These are phyloP conservation scores for Coilia nasus DNA, from an alignment of 2,797 vertebrate genomes.

Conservation along the genomic window DNA sequence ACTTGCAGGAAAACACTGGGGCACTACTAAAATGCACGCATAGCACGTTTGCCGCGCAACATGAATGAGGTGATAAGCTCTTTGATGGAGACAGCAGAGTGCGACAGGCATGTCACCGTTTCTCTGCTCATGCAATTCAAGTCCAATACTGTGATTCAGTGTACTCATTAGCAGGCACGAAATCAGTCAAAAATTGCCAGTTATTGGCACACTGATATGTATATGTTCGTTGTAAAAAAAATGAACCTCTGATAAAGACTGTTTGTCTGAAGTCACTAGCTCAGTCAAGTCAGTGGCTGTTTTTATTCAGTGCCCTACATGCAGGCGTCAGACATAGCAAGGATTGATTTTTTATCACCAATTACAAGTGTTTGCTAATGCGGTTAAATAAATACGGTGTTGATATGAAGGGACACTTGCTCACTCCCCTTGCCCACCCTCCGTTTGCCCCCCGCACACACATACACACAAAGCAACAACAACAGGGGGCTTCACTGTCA, in stretches of 20 bases:
- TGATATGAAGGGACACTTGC: background rate
- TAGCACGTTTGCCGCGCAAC: constrained; percentile 11
- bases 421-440: background rate
- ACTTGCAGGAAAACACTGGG: background rate
- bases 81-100: constrained; percentile 10
- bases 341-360: background rate
- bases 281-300: background rate
- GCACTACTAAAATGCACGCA: background rate
- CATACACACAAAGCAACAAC: background rate
- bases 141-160: background rate
- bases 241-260: background rate
- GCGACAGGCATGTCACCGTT: constrained; percentile 1
- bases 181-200: background rate
- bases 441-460: background rate
- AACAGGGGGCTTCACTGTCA: constrained; percentile 3
- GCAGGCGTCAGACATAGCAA: background rate
- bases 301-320: background rate
- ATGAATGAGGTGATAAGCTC: constrained; percentile 6
- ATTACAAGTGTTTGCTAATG: background rate
- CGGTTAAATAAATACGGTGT: background rate
- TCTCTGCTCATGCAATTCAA: background rate
- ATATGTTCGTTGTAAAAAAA: background rate
- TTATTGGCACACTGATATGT: background rate
- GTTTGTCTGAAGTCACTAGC: background rate
- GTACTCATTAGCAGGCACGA: background rate